Conservation (phyloP, 2,113 vertebrate genomes). For the Paradisaea rubra region DNA sequence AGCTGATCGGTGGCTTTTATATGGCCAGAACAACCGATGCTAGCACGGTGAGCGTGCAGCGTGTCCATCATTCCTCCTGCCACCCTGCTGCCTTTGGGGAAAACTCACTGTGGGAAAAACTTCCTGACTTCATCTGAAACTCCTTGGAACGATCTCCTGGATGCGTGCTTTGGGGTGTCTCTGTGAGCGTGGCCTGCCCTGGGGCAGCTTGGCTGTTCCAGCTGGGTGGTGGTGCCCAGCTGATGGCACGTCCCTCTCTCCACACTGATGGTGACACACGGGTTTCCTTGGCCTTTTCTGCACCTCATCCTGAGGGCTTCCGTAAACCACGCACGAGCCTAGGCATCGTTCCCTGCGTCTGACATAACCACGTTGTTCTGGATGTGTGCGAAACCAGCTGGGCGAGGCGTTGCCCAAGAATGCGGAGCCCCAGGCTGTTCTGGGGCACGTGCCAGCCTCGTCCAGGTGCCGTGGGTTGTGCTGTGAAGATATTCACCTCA, state of each 20-base stretch:
- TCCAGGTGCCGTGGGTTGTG: background rate
- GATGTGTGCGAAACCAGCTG: background rate
- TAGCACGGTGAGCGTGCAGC: rapidly evolving
- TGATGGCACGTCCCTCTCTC: background rate
- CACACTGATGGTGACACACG: rapidly evolving
- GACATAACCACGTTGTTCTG: background rate
- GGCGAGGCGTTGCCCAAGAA: background rate
- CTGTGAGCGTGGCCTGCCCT: rapidly evolving
- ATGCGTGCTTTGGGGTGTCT: rapidly evolving
- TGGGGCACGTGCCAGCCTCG: background rate
- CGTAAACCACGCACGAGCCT: background rate
- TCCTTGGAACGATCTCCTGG: background rate
- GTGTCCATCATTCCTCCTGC: rapidly evolving
- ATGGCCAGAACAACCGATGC: background rate
- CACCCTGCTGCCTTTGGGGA: background rate
- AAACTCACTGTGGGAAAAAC: rapidly evolving
- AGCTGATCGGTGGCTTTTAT: rapidly evolving
- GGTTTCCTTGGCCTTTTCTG: background rate
- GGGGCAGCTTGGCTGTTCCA: background rate
- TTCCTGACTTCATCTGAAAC: rapidly evolving
- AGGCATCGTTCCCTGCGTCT: rapidly evolving
- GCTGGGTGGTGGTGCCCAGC: background rate
- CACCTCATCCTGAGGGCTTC: background rate
- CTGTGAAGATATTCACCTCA: background rate
- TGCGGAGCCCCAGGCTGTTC: background rate